These are phyloP conservation scores for Cepaea hortensis DNA, from an alignment of 2,888 invertebrate genomes.

Conservation along the genomic window DNA sequence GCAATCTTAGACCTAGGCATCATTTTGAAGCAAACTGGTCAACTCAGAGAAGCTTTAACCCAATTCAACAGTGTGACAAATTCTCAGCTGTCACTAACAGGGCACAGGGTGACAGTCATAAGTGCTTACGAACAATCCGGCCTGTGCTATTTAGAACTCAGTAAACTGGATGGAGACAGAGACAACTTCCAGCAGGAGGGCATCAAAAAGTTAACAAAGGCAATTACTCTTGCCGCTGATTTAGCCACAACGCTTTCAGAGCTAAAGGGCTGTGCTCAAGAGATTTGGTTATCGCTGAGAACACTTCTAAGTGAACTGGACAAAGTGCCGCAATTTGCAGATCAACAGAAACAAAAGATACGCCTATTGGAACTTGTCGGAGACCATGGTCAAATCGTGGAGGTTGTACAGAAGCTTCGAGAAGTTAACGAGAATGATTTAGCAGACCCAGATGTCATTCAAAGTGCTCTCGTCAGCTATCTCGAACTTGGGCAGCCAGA, in stretches of 20 bases:
- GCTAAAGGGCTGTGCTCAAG: background rate
- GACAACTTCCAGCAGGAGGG: background rate
- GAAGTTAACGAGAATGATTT: background rate
- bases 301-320: background rate
- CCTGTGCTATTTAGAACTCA: slow-evolving; percentile 19
- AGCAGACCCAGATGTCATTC: background rate
- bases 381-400: slow-evolving; percentile 1
- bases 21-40: background rate
- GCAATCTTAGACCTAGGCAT: slow-evolving; percentile 20
- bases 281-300: slow-evolving; percentile 17
- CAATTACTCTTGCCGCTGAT: slow-evolving; percentile 18
- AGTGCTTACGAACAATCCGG: slow-evolving; percentile 29
- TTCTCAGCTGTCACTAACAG: background rate
- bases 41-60: slow-evolving; percentile 5
- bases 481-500: background rate
- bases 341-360: background rate
- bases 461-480: background rate
- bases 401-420: background rate
- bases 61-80: slow-evolving; percentile 26
- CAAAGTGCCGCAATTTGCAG: background rate
- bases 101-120: slow-evolving; percentile 21
- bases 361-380: background rate
- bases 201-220: slow-evolving; percentile 1
- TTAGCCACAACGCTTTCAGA: slow-evolving; percentile 23
- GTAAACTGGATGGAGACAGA: background rate